Conservation (phyloP, 2,113 vertebrate genomes). For the Oreocharis arfaki region DNA sequence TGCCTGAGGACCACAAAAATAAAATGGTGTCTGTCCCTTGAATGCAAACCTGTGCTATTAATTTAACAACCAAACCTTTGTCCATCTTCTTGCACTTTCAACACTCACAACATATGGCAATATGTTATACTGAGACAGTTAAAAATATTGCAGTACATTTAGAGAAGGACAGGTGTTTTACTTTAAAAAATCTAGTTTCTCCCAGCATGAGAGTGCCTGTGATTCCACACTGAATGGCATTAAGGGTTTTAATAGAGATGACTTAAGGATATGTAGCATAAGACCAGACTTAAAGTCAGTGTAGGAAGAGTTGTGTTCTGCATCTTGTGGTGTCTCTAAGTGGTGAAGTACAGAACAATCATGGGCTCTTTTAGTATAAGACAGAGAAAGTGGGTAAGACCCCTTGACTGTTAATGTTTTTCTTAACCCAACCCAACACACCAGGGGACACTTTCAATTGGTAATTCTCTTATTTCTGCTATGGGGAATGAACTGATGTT, state of each 20-base stretch:
- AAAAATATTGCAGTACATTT: background rate
- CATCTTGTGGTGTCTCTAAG: background rate
- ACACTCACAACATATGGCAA: background rate
- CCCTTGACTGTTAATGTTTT: background rate
- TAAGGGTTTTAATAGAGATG: background rate
- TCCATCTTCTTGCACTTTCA: background rate
- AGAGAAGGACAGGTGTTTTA: background rate
- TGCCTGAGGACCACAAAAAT: background rate
- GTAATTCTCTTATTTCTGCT: background rate
- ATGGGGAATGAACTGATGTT: background rate
- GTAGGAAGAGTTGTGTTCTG: background rate
- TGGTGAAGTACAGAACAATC: background rate
- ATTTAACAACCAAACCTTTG: background rate
- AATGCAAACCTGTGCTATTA: background rate
- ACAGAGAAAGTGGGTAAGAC: background rate
- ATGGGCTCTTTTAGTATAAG: background rate
- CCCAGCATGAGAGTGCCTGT: background rate
- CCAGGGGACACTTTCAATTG: background rate
- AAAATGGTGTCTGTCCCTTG: background rate
- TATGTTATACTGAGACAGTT: background rate
- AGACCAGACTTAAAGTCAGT: background rate
- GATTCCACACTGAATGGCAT: background rate
- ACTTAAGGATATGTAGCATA: background rate
- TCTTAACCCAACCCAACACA: background rate
- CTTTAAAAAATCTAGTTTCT: background rate